Base-by-base conservation (phyloP, 2,888 invertebrate genomes). In the Iselma pallidipennis region DNA sequence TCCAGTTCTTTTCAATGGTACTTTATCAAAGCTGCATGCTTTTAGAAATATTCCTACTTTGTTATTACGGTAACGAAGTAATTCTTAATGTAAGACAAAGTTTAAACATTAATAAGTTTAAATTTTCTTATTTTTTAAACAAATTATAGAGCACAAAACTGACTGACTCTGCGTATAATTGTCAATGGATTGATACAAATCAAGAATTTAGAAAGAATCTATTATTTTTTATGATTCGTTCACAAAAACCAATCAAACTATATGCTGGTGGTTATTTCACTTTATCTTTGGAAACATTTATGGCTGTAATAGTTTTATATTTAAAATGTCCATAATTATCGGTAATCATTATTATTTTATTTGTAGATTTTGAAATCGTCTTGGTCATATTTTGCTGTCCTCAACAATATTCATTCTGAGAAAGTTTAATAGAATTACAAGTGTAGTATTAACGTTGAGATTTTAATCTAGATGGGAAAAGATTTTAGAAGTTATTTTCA, bases 41-140 rank as follows among this genome's bases (percentile, higher is more conserved):
- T 16, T 80, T 83, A 7, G 85, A 87, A 76, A 77, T 87, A 68
- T 84, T 84, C 66, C 76, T 86, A 1, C 85, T 85, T 74, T 87
- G 87, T 74, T 86, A 83, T 78, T 85, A 82, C 69, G 87, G 87
- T 7, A 86, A 86, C 70, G 85, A 85, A 72, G 82, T 86, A 4
- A 82, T 83, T 0, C 76, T 83, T 2, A 83, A 85, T 82, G 87
- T 86, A 74, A 69, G 57, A 25, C 28, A n/a, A 4, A 16, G 5
- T 16, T 14, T 14, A 48, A 0, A 23, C 2, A 12, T 19, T 10
- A 9, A 16, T 2, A 14, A 2, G n/a, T n/a, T n/a, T 0, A 9
- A 28, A 28, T 31, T 25, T 1, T 19, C n/a, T 21, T 29, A 31
- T 16, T n/a, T 37, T 29, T 49, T 19, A n/a, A 49, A 25, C 33